phyloP scores from a whole-genome alignment of 2,888 invertebrate species.

The Synergus itoensis region DNA sequence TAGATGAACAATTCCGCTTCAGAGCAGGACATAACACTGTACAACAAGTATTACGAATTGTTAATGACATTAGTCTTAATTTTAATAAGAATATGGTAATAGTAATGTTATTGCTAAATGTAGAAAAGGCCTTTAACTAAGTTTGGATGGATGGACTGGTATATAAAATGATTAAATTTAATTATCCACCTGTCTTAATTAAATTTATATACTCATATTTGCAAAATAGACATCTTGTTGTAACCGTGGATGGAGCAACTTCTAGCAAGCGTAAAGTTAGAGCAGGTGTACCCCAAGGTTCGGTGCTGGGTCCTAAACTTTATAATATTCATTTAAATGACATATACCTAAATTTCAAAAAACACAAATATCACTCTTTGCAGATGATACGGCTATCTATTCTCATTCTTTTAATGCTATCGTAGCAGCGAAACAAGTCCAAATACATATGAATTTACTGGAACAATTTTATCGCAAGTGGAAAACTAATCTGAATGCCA shows the following conservation, averaged over 20 bases:
- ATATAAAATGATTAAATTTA: slow-evolving; percentile 60
- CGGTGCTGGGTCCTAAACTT: slow-evolving; percentile 54
- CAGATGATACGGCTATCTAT: slow-evolving; percentile 59
- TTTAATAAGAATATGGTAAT: slow-evolving; percentile 62
- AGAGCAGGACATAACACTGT: slow-evolving; percentile 62
- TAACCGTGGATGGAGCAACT: slow-evolving; percentile 49
- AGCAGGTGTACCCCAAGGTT: slow-evolving; percentile 57
- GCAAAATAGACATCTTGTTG: slow-evolving; percentile 53
- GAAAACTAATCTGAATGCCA: slow-evolving; percentile 50
- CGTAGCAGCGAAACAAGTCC: slow-evolving; percentile 54
- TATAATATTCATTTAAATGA: slow-evolving; percentile 57
- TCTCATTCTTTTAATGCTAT: slow-evolving; percentile 53
- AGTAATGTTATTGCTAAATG: slow-evolving; percentile 63
- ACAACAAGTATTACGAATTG: slow-evolving; percentile 64
- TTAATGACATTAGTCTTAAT: slow-evolving; percentile 57
- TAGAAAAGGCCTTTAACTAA: slow-evolving; percentile 70
- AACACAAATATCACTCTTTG: slow-evolving; percentile 52
- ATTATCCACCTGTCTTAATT: slow-evolving; percentile 57
- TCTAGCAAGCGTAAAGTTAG: slow-evolving; percentile 47
- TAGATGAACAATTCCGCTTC: slow-evolving; percentile 66
- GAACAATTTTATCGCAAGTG: slow-evolving; percentile 43
- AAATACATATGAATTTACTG: slow-evolving; percentile 49
- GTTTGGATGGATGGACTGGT: slow-evolving; percentile 67
- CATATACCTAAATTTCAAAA: slow-evolving; percentile 47
- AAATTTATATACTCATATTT: slow-evolving; percentile 61